Evolutionary conservation across 2,113 vertebrate genomes (phyloP), one percentile per base, ranked within the genome.

Genomic region (Channa argus): DNA sequence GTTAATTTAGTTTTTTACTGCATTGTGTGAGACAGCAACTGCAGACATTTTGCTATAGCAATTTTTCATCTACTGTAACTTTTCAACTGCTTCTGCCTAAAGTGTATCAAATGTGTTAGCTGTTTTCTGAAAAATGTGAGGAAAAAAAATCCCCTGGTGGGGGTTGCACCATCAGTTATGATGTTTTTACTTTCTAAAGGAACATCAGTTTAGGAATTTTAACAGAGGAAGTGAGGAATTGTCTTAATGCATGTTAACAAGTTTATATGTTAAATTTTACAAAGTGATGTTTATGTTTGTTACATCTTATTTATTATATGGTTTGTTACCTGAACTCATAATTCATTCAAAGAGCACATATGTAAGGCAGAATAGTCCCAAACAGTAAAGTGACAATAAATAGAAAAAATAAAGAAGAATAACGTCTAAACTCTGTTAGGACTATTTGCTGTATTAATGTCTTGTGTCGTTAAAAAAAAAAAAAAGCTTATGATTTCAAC

Each of bases 251-350:
- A 83, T 80, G 72, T 52, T 66, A 59, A 66, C 49, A 66, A 53
- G 6, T 64, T 61, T 65, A n/a, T 80, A 74, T 0, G 14, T 75
- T 39, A 39, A 55, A 13, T 60, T 47, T 72, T 36, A 51, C n/a
- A 62, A 54, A 14, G 2, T 60, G 5, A 55, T 59, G 63, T 84
- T 76, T 63, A 6, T 67, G 44, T 74, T 61, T 24, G 24, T 24
- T 24, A 24, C 24, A 5, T 45, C 7, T 44, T 44, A 62, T 74
- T 76, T 84, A 56, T 38, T 62, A 41, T 51, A 55, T 33, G 59
- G 33, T 70, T 64, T 81, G 47, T 74, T 80, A n/a, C 80, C 62
- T 55, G 14, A 70, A 54, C 43, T 63, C 38, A 43, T 12, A 53
- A 7, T 51, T n/a, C 14, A 45, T 44, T 39, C 63, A 63, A 68